Percentiles rank a stretch among this genome's conserved stretches.
These are phyloP conservation scores for Xylota sylvarum DNA, from an alignment of 2,888 invertebrate species.

Conservation along the genomic window DNA sequence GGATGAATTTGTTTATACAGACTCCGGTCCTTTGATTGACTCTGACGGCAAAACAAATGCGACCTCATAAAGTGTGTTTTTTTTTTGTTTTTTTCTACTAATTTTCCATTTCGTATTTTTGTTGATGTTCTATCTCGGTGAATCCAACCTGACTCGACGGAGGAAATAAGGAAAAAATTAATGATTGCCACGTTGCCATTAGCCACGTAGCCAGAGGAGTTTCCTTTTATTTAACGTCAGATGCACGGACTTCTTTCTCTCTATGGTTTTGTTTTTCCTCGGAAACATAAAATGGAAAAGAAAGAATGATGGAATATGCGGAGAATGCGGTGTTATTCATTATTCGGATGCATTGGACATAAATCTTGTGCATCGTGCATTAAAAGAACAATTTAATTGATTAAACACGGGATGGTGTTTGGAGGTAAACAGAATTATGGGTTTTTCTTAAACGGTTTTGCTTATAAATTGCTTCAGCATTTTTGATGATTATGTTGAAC, in stretches of 20 bases:
- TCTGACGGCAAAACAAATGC: conserved; percentile 48
- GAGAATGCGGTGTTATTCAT: conserved; percentile 57
- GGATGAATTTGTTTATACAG: conserved; percentile 45
- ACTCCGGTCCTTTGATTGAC: conserved; percentile 49
- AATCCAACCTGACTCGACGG: conserved; percentile 25
- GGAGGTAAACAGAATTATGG: conserved; percentile 28
- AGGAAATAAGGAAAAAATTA: conserved; percentile 47
- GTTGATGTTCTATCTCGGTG: conserved; percentile 21
- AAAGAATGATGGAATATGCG: conserved; percentile 28
- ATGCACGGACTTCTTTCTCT: conserved; percentile 20
- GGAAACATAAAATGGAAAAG: conserved; percentile 18
- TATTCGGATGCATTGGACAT: conserved; percentile 50
- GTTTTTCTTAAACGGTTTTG: conserved; percentile 11
- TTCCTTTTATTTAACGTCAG: conserved; percentile 46
- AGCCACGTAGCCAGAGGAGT: conserved; percentile 63
- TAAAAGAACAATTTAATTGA: conserved; percentile 40
- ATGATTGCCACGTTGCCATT: conserved; percentile 66
- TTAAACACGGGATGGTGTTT: conserved; percentile 41
- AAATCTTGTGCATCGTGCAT: conserved; percentile 53
- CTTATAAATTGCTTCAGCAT: conserved; percentile 1
- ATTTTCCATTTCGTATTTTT: conserved; percentile 14
- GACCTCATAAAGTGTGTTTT: conserved; percentile 36
- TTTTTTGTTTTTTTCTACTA: conserved; percentile 9
- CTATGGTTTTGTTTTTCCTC: conserved; percentile 18
- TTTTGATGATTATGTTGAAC: not conserved